Percentiles rank a stretch among this genome's conserved stretches.
phyloP scores from a whole-genome alignment of 1,140 invertebrate species.

The Planococcus citri region DNA sequence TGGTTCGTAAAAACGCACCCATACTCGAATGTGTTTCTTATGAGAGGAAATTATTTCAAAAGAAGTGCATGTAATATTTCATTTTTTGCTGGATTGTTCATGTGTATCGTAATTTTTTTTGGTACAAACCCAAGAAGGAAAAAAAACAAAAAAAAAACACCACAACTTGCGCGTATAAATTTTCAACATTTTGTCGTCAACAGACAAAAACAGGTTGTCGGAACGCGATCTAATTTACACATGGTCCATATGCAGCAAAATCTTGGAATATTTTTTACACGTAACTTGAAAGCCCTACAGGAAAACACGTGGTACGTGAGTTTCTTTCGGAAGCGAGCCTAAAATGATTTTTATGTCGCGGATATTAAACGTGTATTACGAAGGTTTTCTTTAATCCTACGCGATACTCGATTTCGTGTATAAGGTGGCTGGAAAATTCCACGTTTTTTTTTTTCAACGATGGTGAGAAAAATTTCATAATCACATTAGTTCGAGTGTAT shows the following conservation, averaged over 20 bases:
- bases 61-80: not conserved
- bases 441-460: no score
- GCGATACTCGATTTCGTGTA: no score
- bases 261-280: no score
- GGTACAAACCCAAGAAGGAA: not conserved
- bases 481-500: not conserved
- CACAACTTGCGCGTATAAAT: not conserved
- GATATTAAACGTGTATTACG: no score
- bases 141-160: not conserved
- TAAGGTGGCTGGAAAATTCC: no score
- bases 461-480: not conserved
- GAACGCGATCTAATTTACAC: not conserved
- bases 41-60: not conserved
- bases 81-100: not conserved
- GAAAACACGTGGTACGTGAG: no score
- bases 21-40: not conserved
- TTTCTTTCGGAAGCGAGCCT: no score
- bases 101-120: not conserved
- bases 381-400: no score
- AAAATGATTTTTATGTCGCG: no score
- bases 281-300: no score
- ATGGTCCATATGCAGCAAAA: no score
- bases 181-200: not conserved
- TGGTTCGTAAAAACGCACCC: not conserved
- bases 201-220: conserved; percentile 6